phyloP scores from a whole-genome alignment of 2,888 invertebrate genomes.

The Eugnorisma glareosa region DNA sequence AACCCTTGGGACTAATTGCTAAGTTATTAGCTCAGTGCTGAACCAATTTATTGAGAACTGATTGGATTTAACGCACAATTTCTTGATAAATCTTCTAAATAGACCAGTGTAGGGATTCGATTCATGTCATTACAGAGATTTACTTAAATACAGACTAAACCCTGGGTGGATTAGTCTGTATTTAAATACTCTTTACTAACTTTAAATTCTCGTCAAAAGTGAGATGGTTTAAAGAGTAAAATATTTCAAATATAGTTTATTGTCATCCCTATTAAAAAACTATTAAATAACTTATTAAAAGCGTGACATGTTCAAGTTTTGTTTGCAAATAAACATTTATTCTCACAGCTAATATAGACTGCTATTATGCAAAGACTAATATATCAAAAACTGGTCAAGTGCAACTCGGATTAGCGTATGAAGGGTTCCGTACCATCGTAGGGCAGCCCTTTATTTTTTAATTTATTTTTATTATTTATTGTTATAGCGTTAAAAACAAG shows the following conservation, averaged over 20 bases:
- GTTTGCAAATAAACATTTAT: neutral
- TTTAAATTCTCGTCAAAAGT: neutral
- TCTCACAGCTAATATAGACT: neutral
- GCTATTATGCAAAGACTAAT: conserved; percentile 1
- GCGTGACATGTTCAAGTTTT: neutral
- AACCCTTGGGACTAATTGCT: conserved; percentile 13
- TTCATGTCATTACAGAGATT: neutral
- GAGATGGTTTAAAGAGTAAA: no score
- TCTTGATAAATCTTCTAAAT: neutral
- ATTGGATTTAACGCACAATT: conserved; percentile 5
- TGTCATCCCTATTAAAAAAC: neutral
- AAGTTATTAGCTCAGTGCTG: conserved; percentile 1
- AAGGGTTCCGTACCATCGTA: no score
- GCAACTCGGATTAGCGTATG: no score
- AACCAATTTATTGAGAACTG: conserved; percentile 14
- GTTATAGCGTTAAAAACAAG: no score
- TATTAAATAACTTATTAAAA: neutral
- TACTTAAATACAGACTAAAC: neutral
- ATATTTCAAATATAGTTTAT: neutral
- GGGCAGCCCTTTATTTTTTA: no score
- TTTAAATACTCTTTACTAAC: neutral
- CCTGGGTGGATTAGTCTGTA: neutral
- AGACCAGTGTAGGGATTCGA: neutral
- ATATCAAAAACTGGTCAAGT: no score
- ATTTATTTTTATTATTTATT: no score